Evolutionary conservation across 2,888 invertebrate species (phyloP), one percentile per base, ranked within the genome.

Genomic region (Caenorhabditis auriculariae): DNA sequence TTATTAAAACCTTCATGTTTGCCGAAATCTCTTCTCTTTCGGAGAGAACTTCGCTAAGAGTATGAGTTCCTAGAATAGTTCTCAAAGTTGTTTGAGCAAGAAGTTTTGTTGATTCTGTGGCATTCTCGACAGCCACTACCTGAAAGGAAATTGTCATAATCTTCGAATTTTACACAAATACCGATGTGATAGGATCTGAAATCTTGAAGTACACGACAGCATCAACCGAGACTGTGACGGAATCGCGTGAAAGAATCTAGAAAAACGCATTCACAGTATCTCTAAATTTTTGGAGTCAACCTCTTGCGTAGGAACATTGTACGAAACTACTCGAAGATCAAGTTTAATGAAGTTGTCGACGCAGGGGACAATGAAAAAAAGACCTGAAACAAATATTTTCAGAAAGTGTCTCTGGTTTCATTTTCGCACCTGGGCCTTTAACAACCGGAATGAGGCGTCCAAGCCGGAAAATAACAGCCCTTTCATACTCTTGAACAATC

Each of bases 231-330:
- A 64, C 60, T 12, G 64, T 64, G 23, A 64, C 64, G 21, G 64
- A 64, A 54, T 64, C 64, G 35, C 56, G 19, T 4, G 64, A 56
- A 7, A 64, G 48, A 17, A 63, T 59, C 61, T 61, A 46, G 29
- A 61, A 39, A 48, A 21, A 29, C 24, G 19, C 32, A 15, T 4
- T 9, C n/a, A 35, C 35, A n/a, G 1, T n/a, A n/a, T 15, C n/a
- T 35, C 9, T 35, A n/a, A 35, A 15, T 35, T 5, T 7, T 4
- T 32, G 2, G 26, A 26, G 12, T 24, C 6, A 26, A 93, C 94
- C 88, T 95, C 95, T 86, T 96, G 95, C 0, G 95, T 94, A 45
- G 95, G 94, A 46, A 95, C 91, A 81, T 95, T 94, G 83, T 94
- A 95, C 0, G 93, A 93, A 0, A 93, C 89, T 4, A 94, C 94